Conservation (phyloP, 2,888 invertebrate genomes). For the Torymus tubicola region DNA sequence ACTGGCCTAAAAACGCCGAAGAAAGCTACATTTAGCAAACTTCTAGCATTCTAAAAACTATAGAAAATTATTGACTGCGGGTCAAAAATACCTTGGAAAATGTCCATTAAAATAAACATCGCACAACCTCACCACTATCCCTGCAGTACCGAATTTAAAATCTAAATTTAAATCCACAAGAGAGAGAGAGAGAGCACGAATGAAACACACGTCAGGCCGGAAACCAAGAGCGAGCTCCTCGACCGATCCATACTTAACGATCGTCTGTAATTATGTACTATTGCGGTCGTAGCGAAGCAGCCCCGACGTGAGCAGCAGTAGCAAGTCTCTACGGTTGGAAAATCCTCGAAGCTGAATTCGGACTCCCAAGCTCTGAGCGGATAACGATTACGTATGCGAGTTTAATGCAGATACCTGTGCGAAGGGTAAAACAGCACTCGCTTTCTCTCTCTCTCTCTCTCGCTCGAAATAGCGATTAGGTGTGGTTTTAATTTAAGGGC, state of each 20-base stretch:
- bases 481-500: constrained; percentile 46
- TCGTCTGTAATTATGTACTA: constrained; percentile 32
- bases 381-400: constrained; percentile 54
- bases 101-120: not conserved
- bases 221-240: not conserved
- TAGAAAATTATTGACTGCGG: too few species aligned
- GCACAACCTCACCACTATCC: not conserved
- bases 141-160: not conserved
- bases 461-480: constrained; percentile 43
- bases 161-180: not conserved
- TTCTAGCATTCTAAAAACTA: too few species aligned
- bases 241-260: constrained; percentile 31
- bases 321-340: not conserved
- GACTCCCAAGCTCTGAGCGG: constrained; percentile 3
- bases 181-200: too few species aligned
- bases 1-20: too few species aligned
- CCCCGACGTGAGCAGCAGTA: too few species aligned
- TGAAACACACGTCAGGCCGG: too few species aligned
- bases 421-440: constrained; percentile 25
- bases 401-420: constrained; percentile 49
- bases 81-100: not conserved
- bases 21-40: too few species aligned
- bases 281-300: too few species aligned
- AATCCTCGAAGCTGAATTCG: constrained; percentile 38
- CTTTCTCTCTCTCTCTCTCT: not conserved